Conservation (phyloP, 2,113 vertebrate species). For the Melanerpes formicivorus region DNA sequence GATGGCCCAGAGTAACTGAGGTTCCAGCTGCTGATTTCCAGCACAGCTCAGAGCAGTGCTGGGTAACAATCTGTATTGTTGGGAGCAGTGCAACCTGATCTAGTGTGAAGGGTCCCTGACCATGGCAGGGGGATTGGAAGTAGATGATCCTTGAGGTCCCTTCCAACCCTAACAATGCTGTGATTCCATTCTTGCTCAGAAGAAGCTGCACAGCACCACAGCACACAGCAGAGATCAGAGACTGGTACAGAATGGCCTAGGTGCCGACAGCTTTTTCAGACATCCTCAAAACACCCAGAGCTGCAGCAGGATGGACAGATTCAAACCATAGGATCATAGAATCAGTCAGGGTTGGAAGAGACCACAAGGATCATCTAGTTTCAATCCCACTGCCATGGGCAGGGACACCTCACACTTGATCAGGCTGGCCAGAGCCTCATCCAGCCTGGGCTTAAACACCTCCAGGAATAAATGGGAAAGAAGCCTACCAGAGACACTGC, state of each 20-base stretch:
- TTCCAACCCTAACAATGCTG: no score
- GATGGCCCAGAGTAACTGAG: background rate
- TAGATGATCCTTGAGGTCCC: no score
- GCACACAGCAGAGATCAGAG: background rate
- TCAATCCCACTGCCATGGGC: no score
- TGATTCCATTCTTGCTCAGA: background rate
- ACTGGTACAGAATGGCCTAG: background rate
- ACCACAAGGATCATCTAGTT: no score
- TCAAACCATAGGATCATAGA: background rate
- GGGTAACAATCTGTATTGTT: rapidly evolving
- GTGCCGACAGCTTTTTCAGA: background rate
- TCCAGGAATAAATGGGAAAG: background rate
- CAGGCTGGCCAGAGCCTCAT: no score
- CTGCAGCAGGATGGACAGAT: background rate
- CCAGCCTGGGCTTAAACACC: no score
- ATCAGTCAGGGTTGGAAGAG: no score
- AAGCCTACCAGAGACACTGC: background rate
- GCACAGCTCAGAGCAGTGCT: background rate
- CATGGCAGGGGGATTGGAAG: no score
- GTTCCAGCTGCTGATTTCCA: background rate
- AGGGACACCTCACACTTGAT: no score
- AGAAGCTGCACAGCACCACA: background rate
- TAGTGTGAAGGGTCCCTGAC: no score
- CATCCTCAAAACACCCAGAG: background rate
- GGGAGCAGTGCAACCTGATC: background rate